Evolutionary conservation across 2,797 vertebrate genomes (phyloP), one percentile per base, ranked within the genome.

Genomic region (Myotis pilosus): DNA sequence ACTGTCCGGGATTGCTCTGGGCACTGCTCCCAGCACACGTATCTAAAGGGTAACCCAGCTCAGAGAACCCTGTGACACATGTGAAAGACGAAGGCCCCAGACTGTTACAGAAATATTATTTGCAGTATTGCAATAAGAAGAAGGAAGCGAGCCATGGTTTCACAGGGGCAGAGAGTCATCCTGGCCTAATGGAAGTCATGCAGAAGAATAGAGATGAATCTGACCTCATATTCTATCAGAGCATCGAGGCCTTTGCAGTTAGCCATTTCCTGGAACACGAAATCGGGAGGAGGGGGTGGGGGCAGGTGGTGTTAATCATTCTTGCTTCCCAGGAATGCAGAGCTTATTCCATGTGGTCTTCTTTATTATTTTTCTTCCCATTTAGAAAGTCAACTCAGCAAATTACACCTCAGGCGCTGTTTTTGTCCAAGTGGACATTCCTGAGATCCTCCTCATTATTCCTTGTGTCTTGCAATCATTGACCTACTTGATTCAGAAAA

Each of bases 311-410:
- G 47, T 51, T 76, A 44, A 53, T 51, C 17, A 60, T 23, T n/a
- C 49, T 72, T 74, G 49, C 33, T 83, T 86, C 86, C 28, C 11
- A 1, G 30, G 13, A 94, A n/a, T 4, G 38, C 3, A 64, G 16
- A 22, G 1, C 71, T 88, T 86, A 33, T 74, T 92, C 20, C 68
- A 5, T 0, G 1, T 74, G 25, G 3, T 64, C 30, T 93, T 75
- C 16, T 88, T 10, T 53, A 3, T 38, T 95, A 75, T 25, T 25
- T 85, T 68, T 60, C 8, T 88, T 76, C 36, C 1, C 17, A 66
- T 62, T 80, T 64, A 72, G 41, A 96, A 94, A 33, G n/a, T 78
- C 68, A 74, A 5, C 33, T 94, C 57, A 25, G 5, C 49, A 66
- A 81, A 53, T 87, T 69, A 25, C 2, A n/a, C 25, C 23, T 57